Base-by-base conservation (phyloP, 2,113 vertebrate species). In the Acrocephalus arundinaceus region DNA sequence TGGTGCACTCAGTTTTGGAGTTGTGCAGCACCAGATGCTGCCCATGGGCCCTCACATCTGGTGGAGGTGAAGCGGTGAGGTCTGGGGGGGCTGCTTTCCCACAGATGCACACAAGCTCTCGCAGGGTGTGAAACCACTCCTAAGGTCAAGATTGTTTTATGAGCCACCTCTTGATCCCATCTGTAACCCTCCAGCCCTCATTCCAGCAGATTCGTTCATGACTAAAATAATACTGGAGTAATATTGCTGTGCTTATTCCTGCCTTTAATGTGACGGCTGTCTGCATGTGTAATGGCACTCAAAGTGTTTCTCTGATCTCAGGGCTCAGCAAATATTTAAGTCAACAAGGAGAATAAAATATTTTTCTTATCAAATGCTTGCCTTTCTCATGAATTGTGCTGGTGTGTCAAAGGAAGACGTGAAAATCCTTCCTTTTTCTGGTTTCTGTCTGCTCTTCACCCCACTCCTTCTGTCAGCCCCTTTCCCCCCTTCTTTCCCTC, bases 301-400 rank as follows among this genome's bases (percentile, higher is more conserved):
- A 68, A 58, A 90, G 37, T 8, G 2, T 93, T 94, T 72, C 81
- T 95, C 80, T 95, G 91, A 95, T 91, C 66, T 94, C 67, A 61
- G 18, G 30, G 66, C 54, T 83, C 81, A 91, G 91, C 71, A 89
- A 93, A 68, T 82, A 62, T 94, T 96, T 94, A 93, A 82, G 62
- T 85, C 86, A 95, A 91, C 74, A 85, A 87, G 65, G 71, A 89
- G 62, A 93, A 89, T 87, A 75, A 87, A 93, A 66, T 79, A 58
- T 75, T 97, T 93, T 89, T 63, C 61, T 90, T 94, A 93, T 89
- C 76, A 89, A 92, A 96, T 92, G 25, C 65, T 89, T 89, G 58
- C 58, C 54, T 93, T 92, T 89, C 89, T 87, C 85, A 73, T 95
- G 62, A 91, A 89, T 77, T 87, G 18, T 20, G 13, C 49, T 76